Percentiles rank a stretch among this genome's conserved stretches.
phyloP scores from a whole-genome alignment of 2,797 vertebrate species.

The Leuciscus waleckii region DNA sequence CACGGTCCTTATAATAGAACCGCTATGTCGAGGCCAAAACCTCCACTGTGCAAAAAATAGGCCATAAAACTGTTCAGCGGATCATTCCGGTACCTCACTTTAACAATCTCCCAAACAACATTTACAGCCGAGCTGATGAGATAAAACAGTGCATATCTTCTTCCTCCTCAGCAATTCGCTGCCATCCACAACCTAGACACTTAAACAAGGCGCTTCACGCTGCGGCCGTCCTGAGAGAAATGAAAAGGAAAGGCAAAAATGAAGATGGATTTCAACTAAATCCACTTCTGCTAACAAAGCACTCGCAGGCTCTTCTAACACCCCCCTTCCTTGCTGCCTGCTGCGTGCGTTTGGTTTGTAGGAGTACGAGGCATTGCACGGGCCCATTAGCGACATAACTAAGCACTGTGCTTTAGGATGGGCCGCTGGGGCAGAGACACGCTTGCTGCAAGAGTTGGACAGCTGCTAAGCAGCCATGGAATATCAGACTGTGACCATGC shows the following conservation, averaged over 20 bases:
- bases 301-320: slow-evolving; percentile 16
- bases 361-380: slow-evolving; percentile 40
- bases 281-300: slow-evolving; percentile 58
- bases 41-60: slow-evolving; percentile 34
- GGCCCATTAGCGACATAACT: slow-evolving; percentile 54
- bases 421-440: slow-evolving; percentile 57
- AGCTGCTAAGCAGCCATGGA: slow-evolving; percentile 66
- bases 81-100: slow-evolving; percentile 7
- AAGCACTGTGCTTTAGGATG: slow-evolving; percentile 56
- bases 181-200: slow-evolving; percentile 15
- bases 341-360: slow-evolving; percentile 47
- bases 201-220: slow-evolving; percentile 37
- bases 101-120: slow-evolving; percentile 20
- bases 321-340: background rate
- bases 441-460: slow-evolving; percentile 53
- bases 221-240: slow-evolving; percentile 46
- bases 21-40: slow-evolving; percentile 2
- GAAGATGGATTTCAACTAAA: slow-evolving; percentile 56
- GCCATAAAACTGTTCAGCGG: slow-evolving; percentile 10
- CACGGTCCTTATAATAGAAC: slow-evolving; percentile 31
- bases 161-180: slow-evolving; percentile 11
- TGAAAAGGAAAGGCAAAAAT: slow-evolving; percentile 53
- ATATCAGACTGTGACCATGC: slow-evolving; percentile 65
- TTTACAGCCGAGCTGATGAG: slow-evolving; percentile 32
- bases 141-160: slow-evolving; percentile 30